Evolutionary conservation across 2,888 invertebrate species (phyloP), one percentile per base, ranked within the genome.

Genomic region (Nasonia oneida): DNA sequence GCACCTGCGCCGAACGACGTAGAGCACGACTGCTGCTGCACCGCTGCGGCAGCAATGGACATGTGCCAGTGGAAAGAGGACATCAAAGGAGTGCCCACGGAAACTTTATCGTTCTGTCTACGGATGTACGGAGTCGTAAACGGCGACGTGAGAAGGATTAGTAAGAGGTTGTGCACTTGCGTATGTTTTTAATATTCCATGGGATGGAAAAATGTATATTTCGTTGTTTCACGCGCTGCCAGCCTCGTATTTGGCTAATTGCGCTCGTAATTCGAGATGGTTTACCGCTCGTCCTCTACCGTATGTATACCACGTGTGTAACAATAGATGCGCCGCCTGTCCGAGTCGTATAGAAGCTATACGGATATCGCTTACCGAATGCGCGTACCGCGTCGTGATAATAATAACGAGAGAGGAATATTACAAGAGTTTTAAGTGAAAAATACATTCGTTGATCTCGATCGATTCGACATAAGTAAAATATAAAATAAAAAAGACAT

Each of bases 1-100:
- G 47, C 73, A 73, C 73, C 73, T 73, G 73, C 37, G 42, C n/a
- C 42, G n/a, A 42, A 73, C 73, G 73, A 73, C 23, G 73, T 73
- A 42, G 23, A n/a, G 67, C 67, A 33, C 3, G 33, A 33, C 33
- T 67, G 67, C 67, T 67, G 67, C 33, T 67, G 14, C 33, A 33
- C 12, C 0, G 3, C 33, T 67, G 67, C 67, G 14, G 67, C 67
- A 10, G 8, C 29, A 2, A 23, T 14, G 37, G 37, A 37, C 37
- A 64, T 64, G n/a, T 18, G 57, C 57, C 6, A 29, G 12, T 67
- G 67, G 33, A 33, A 67, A 14, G 67, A 29, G 64, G 23, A 23
- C 29, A 64, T n/a, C 64, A 12, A 67, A 67, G n/a, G n/a, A 12
- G 14, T 15, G 14, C 29, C 29, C 33, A 4, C 14, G 29, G 67